A percentile compares a stretch with the other conserved stretches of the same genome.
Evolutionary conservation across 2,797 vertebrate genomes (phyloP).

Genomic region (Acanthopagrus latus): DNA sequence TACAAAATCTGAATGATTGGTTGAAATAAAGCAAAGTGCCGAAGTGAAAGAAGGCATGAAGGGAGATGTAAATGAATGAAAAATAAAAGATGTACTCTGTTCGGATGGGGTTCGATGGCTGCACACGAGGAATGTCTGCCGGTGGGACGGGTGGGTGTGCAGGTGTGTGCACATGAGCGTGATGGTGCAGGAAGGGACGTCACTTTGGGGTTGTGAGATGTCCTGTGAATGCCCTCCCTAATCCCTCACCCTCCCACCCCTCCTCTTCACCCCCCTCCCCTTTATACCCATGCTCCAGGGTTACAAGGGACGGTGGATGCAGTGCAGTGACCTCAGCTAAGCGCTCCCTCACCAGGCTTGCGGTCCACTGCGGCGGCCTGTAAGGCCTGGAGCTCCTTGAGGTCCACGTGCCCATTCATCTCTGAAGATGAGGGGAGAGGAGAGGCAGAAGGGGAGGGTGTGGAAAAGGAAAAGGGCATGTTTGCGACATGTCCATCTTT

Average conservation of each 20-base stretch:
- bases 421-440: constrained; percentile 85
- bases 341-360: constrained; percentile 96
- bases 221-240: constrained; percentile 54
- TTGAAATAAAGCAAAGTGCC: constrained; percentile 24
- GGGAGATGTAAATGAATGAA: constrained; percentile 19
- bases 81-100: constrained; percentile 72
- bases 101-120: constrained; percentile 57
- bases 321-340: constrained; percentile 85
- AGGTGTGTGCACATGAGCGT: constrained; percentile 59
- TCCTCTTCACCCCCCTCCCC: constrained; percentile 31
- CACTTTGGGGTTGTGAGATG: constrained; percentile 61
- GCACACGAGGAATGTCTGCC: constrained; percentile 56
- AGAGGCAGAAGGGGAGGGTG: constrained; percentile 83
- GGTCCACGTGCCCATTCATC: constrained; percentile 79
- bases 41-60: constrained; percentile 29
- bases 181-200: constrained; percentile 48
- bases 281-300: constrained; percentile 44
- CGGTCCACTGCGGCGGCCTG: constrained; percentile 87
- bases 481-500: constrained; percentile 84
- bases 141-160: constrained; percentile 58
- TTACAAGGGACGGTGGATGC: constrained; percentile 76
- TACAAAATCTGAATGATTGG: constrained; percentile 30
- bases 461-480: constrained; percentile 83
- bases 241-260: constrained; percentile 44
- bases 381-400: constrained; percentile 89